These are phyloP conservation scores for Marisa cornuarietis DNA, from an alignment of 1,140 invertebrate species.

Conservation along the genomic window DNA sequence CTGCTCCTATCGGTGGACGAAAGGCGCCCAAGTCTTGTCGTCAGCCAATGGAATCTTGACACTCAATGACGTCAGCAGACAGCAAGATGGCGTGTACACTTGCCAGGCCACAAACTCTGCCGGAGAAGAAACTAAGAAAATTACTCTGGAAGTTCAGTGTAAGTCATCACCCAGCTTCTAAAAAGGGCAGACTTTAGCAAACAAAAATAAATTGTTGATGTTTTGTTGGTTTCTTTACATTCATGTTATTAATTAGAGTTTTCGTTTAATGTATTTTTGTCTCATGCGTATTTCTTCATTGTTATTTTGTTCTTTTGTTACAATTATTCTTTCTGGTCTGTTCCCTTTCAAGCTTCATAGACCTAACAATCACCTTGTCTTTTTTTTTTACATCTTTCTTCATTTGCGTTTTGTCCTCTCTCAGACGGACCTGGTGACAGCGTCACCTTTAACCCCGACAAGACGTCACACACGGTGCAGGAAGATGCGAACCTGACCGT, in stretches of 20 bases:
- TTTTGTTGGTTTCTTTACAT: not conserved
- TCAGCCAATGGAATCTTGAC: slow-evolving; percentile 1
- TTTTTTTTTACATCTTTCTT: too few relatives aligned
- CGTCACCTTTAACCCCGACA: slow-evolving; percentile 17
- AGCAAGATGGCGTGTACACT: slow-evolving; percentile 1
- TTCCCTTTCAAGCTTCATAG: not conserved
- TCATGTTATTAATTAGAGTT: not conserved
- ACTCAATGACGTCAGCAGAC: slow-evolving; percentile 13
- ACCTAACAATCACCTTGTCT: not conserved
- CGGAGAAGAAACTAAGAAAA: not conserved
- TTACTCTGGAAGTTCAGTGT: slow-evolving; percentile 18
- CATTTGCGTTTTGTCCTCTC: too few relatives aligned
- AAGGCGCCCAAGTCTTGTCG: not conserved
- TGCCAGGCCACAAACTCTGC: slow-evolving; percentile 15
- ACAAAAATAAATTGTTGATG: not conserved
- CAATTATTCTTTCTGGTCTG: not conserved
- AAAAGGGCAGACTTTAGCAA: too few relatives aligned
- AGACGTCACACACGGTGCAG: slow-evolving; percentile 3
- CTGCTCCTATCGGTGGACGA: slow-evolving; percentile 16
- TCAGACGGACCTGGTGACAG: slow-evolving; percentile 24
- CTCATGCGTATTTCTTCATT: too few relatives aligned
- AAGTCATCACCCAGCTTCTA: not conserved
- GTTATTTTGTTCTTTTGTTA: too few relatives aligned
- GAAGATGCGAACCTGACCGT: slow-evolving; percentile 13
- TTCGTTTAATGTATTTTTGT: too few relatives aligned